Conservation (phyloP, 2,888 invertebrate genomes). For the Kuschelorhynchus macadamiae region DNA sequence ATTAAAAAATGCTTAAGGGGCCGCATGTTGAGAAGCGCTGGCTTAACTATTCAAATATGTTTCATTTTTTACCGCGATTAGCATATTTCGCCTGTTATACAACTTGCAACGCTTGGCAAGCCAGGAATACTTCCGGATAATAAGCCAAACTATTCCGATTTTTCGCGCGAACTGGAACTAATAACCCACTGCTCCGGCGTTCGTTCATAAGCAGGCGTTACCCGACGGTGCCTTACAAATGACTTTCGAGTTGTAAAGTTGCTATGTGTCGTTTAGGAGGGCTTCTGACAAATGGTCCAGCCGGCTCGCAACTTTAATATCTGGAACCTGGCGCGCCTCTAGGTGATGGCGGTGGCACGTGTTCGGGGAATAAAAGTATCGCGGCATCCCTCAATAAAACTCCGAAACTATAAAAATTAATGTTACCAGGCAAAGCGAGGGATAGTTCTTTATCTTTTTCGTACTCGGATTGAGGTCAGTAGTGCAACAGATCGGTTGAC, state of each 20-base stretch:
- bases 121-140: constrained; percentile 11
- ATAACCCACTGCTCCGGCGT: constrained; percentile 30
- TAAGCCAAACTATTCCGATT: constrained; percentile 37
- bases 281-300: constrained; percentile 45
- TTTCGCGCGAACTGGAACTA: constrained; percentile 38
- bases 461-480: neutral
- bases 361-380: constrained; percentile 37
- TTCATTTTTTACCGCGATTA: no score
- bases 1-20: no score
- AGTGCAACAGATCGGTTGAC: no score
- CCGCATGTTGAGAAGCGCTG: no score
- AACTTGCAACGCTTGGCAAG: neutral
- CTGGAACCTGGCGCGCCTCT: constrained; percentile 21
- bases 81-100: no score
- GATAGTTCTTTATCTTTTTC: constrained; percentile 6
- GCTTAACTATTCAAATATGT: no score
- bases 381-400: constrained; percentile 32
- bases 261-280: constrained; percentile 43
- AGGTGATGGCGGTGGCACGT: constrained; percentile 30
- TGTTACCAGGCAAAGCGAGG: neutral
- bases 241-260: constrained; percentile 49
- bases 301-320: constrained; percentile 39
- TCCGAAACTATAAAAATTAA: constrained; percentile 36
- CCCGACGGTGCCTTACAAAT: constrained; percentile 46
- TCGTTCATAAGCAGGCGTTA: constrained; percentile 43